These are phyloP conservation scores for Leptinotarsa undecemlineata DNA, from an alignment of 1,140 invertebrate genomes.

Conservation along the genomic window DNA sequence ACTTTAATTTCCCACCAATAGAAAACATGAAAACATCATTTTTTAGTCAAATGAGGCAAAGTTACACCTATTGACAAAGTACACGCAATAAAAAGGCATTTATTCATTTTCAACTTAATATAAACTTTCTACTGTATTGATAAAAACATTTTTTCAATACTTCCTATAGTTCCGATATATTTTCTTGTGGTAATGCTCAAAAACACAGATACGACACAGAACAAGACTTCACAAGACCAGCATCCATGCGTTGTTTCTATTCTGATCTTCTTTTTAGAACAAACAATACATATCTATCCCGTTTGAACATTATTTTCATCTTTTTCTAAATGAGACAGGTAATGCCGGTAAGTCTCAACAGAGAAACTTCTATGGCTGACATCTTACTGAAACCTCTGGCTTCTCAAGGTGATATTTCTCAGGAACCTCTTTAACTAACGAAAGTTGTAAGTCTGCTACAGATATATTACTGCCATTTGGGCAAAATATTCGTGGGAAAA, in stretches of 20 bases:
- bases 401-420: neutral
- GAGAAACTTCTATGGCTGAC: neutral
- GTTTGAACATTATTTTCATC: constrained; percentile 3
- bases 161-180: neutral
- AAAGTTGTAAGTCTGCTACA: neutral
- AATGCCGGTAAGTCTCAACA: constrained; percentile 7
- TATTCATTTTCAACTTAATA: too few species aligned
- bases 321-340: neutral
- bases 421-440: neutral
- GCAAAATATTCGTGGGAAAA: too few species aligned
- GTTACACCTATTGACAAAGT: too few species aligned
- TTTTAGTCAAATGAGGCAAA: too few species aligned
- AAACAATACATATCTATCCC: neutral
- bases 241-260: neutral
- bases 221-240: neutral
- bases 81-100: too few species aligned
- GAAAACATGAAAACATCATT: too few species aligned
- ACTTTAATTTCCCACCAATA: too few species aligned
- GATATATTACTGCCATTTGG: neutral
- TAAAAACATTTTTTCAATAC: too few species aligned
- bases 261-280: constrained; percentile 7
- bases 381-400: neutral
- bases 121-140: too few species aligned
- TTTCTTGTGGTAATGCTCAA: constrained; percentile 1
- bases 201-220: constrained; percentile 5